Evolutionary conservation across 2,113 vertebrate genomes (phyloP), one percentile per base, ranked within the genome.

Genomic region (Cryptotis parvus): DNA sequence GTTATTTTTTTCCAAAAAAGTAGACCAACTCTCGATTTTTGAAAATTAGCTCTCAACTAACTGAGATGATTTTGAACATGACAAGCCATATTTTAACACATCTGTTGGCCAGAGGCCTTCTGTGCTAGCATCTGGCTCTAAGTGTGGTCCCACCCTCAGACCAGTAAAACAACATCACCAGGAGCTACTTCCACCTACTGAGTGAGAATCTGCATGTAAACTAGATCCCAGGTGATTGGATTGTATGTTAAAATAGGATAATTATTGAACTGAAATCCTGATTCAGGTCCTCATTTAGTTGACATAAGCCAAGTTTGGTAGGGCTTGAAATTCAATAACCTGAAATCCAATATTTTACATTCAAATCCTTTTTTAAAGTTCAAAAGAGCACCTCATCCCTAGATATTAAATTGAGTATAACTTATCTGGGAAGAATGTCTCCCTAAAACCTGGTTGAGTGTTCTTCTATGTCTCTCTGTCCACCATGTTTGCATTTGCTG

Each of bases 331-430:
- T 55, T 55, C 15, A 16, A 55, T 55, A 8, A 4, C 49, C 87
- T 55, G 74, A 84, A 81, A 43, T 82, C 15, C 70, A 82, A 35
- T 74, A 33, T 77, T 90, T 77, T 70, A 35, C 90, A 22, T 55
- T n/a, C n/a, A 73, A 69, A 65, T 82, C 58, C 31, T 58, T 45
- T 79, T 90, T 78, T 39, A 82, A 86, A 85, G 39, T 63, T 29
- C 66, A 70, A 72, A 49, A 49, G 39, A 7, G 35, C 39, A 33
- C 26, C 81, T 24, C 5, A 33, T 76, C 33, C 75, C 70, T 86
- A 80, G 24, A 11, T 68, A 20, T 58, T 33, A 49, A 14, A 29
- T 83, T 84, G 41, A 31, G 41, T 84, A 37, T 58, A 79, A 11
- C 52, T 45, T 69, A 31, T 87, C 11, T 75, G 49, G 63, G 29